Base-by-base conservation (phyloP, 2,113 vertebrate species). In the Lophius piscatorius region DNA sequence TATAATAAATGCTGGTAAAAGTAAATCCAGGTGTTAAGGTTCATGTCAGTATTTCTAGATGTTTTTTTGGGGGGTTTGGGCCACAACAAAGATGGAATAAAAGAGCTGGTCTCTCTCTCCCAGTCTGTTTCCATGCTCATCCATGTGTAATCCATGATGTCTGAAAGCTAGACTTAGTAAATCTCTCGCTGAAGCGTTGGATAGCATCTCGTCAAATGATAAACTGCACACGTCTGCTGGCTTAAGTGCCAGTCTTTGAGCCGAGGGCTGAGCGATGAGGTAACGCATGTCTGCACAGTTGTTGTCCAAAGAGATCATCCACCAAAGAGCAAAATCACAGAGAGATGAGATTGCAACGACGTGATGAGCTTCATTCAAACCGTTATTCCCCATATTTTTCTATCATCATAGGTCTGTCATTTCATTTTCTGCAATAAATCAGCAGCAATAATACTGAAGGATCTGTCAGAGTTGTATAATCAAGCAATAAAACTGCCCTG, bases 171-270 rank as follows among this genome's bases (percentile, higher is more conserved):
- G 63, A 59, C 44, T 47, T 11, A 28, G 61, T 74, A 68, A 78
- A 78, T 76, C 69, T 78, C 54, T 1, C 0, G 5, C 22, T 65
- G 69, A 62, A 56, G 46, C 22, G 2, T 35, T 50, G 46, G 62
- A 62, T 12, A 3, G 61, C 41, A 35, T 57, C 47, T 29, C 41
- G 69, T 74, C 38, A 45, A 16, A 60, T 73, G 67, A 81, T 76
- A 31, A 76, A 74, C 51, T 70, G 62, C 59, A 56, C 58, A 22
- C 75, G 73, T 75, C 81, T 80, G 29, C 66, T 62, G 50, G 59
- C 73, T 33, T 47, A 60, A 60, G 48, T 49, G 68, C 41, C 44
- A 14, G 76, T 57, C 60, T 75, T 14, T 21, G 47, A 48, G 28
- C 28, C 20, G 13, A 33, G 54, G 39, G 35, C 48, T 47, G 39